Evolutionary conservation across 2,888 invertebrate genomes (phyloP).

Genomic region (Luperina testacea): DNA sequence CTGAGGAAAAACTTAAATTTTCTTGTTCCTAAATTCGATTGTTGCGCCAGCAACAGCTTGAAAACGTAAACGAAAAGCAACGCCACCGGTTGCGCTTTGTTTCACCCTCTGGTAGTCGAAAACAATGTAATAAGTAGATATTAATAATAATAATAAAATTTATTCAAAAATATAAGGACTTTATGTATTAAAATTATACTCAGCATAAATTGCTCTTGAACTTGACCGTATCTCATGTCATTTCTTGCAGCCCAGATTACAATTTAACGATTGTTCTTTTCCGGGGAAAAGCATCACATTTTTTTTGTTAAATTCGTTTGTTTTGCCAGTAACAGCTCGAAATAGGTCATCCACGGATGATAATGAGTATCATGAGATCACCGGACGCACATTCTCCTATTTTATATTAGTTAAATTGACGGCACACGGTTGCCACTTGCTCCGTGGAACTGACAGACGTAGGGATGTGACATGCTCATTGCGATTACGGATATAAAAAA

Average conservation of each 20-base stretch:
- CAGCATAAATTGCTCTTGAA: constrained; percentile 19
- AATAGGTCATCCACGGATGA: constrained; percentile 62
- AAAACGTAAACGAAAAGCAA: too few species aligned
- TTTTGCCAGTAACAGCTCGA: constrained; percentile 42
- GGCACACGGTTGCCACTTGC: constrained; percentile 68
- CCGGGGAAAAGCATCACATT: neutral
- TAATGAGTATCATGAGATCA: constrained; percentile 71
- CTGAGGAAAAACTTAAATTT: too few species aligned
- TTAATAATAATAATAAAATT: too few species aligned
- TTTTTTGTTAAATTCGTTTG: constrained; percentile 25
- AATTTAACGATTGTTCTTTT: neutral
- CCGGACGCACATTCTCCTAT: constrained; percentile 71
- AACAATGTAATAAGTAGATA: neutral
- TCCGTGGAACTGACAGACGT: constrained; percentile 53
- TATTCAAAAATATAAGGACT: too few species aligned
- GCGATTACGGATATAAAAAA: constrained; percentile 7
- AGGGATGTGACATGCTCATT: constrained; percentile 52
- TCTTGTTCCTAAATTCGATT: too few species aligned
- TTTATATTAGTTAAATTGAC: constrained; percentile 74
- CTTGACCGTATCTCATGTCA: constrained; percentile 18
- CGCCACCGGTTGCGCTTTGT: neutral
- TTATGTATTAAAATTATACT: neutral
- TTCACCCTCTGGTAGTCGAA: neutral
- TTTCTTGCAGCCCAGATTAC: neutral
- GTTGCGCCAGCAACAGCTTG: too few species aligned